Base-by-base conservation (phyloP, 2,888 invertebrate species). In the Campaea margaritaria region DNA sequence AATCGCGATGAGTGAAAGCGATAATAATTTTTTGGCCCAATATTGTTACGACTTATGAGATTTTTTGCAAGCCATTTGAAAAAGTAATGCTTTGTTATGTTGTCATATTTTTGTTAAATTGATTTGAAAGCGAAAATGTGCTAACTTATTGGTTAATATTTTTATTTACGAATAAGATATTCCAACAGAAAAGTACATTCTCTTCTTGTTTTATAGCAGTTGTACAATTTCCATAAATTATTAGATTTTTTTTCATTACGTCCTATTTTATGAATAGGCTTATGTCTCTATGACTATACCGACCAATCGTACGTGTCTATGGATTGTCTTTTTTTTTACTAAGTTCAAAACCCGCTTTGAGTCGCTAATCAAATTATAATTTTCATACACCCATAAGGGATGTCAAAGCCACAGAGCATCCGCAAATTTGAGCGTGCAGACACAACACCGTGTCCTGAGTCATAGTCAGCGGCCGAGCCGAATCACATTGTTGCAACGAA, bases 1-100 rank as follows among this genome's bases (percentile, higher is more conserved):
- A 65, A 62, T 65, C 45, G 59, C 45, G 34, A 15, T 43, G 27
- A 65, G 68, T 58, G 68, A 68, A 68, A 68, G 65, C 59, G 42
- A 47, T 50, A 43, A 43, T 45, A 28, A 43, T 46, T 47, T 63
- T 66, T 62, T 62, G 31, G 39, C 52, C 15, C 14, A 54, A 52
- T 58, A 55, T 58, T 45, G 47, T 57, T 28, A 27, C 39, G 38
- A 47, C 16, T 51, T 34, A 51, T 54, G 3, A 16, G 50, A 49
- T 42, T 55, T 52, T 63, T 46, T 51, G 56, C 56, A 53, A 63
- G 43, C 31, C 15, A 46, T 16, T 16, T 49, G 46, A 3, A 16
- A 39, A 55, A 46, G 34, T 39, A 36, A 31, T 54, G 34, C 8
- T n/a, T 44, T 39, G 13, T 39, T 39, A 3, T 51, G 51, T 56